These are phyloP conservation scores for Plagodis dolabraria DNA, from an alignment of 2,888 invertebrate species.

Conservation along the genomic window DNA sequence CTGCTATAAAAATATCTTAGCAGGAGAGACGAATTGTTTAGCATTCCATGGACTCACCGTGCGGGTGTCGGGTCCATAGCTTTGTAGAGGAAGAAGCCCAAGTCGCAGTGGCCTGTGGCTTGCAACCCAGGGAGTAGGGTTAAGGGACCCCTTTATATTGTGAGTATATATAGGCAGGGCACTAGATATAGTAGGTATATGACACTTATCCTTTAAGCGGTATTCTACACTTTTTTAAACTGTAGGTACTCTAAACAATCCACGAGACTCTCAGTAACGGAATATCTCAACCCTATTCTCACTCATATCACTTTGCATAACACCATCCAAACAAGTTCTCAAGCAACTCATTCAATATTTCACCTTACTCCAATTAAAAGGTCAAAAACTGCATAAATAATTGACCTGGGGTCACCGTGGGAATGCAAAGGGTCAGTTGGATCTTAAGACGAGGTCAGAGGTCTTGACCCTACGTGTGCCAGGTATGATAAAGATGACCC, in stretches of 20 bases:
- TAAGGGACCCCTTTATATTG: too few species aligned
- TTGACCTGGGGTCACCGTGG: constrained; percentile 62
- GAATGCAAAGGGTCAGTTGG: constrained; percentile 73
- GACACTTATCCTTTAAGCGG: too few species aligned
- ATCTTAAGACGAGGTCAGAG: constrained; percentile 67
- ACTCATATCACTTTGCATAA: constrained; percentile 4
- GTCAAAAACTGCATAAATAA: constrained; percentile 26
- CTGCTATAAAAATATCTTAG: too few species aligned
- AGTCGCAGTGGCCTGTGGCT: too few species aligned
- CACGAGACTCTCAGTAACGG: not conserved
- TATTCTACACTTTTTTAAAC: too few species aligned
- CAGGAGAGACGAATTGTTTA: too few species aligned
- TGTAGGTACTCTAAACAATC: not conserved
- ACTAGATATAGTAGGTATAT: too few species aligned
- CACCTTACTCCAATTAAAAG: constrained; percentile 38
- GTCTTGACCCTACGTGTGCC: constrained; percentile 77
- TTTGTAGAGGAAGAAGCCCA: too few species aligned
- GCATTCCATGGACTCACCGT: too few species aligned
- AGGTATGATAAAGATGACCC: constrained; percentile 30
- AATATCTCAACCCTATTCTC: constrained; percentile 1
- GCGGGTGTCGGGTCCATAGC: too few species aligned
- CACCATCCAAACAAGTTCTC: constrained; percentile 5
- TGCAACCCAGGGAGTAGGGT: too few species aligned
- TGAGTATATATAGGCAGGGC: too few species aligned
- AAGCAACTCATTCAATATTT: constrained; percentile 18